Evolutionary conservation across 37 sponge, comb jelly and placozoan species (phyloP), one percentile per base, ranked within the genome.

Genomic region (Lycopodina hypogea): DNA sequence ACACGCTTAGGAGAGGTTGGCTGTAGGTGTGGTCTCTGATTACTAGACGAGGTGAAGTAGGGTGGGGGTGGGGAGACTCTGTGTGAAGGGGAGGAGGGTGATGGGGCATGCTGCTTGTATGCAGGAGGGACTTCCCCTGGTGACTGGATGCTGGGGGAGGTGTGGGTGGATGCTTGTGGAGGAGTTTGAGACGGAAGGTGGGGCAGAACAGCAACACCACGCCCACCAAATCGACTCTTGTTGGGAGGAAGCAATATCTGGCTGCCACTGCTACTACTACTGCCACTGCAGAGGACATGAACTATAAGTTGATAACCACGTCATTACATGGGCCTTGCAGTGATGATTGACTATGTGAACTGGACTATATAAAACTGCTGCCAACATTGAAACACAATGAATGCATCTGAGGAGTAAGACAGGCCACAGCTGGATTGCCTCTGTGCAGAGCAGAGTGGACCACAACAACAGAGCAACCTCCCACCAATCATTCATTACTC

Each of bases 161-260:
- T 1, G 0, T 62, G 39, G 42, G 18, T 7, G 45, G 70, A 40
- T 41, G 4, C 8, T 9, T 4, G 48, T 45, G 4, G 4, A 12
- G 70, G 21, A 42, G 69, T 58, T 30, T 80, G 67, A 1, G 81
- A 77, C 32, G 87, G 87, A n/a, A n/a, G n/a, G n/a, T n/a, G n/a
- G n/a, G n/a, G n/a, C 29, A 86, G 76, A 60, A 86, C 87, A 24
- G 87, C 51, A 0, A 86, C 87, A 45, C 85, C 85, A 11, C 74
- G 57, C 2, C 11, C 38, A 36, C 35, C 38, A 36, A 36, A 34
- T 4, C 28, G 37, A 29, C 38, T 4, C n/a, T 42, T 3, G 51
- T n/a, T 19, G n/a, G 50, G 74, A 74, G 74, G 4, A 59, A 14
- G 55, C 26, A 75, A 57, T 24, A 15, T 29, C 9, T 35, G 57